A percentile compares a stretch with the other conserved stretches of the same genome.
phyloP scores from a whole-genome alignment of 2,888 invertebrate species.

The Torymus texanus region DNA sequence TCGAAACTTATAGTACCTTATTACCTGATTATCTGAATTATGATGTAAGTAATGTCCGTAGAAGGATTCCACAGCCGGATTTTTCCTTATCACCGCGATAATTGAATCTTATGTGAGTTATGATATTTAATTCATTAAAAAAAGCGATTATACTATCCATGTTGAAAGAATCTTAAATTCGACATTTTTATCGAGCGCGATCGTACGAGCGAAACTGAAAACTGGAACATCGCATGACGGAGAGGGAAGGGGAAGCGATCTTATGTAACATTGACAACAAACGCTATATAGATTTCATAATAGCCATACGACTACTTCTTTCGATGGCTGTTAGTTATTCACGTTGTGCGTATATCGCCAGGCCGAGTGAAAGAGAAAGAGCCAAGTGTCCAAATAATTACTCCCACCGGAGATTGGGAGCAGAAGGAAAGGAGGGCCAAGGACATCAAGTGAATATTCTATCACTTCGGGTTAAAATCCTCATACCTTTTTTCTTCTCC shows the following conservation, averaged over 20 bases:
- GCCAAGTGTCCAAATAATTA: conserved; percentile 1
- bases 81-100: no score
- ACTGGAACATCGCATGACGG: conserved; percentile 27
- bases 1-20: not conserved
- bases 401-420: conserved; percentile 6
- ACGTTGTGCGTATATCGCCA: not conserved
- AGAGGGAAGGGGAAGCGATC: not conserved
- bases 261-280: conserved; percentile 29
- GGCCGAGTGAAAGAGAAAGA: not conserved
- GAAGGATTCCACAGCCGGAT: no score
- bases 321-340: conserved; percentile 20
- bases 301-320: conserved; percentile 1
- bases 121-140: not conserved
- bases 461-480: conserved; percentile 6
- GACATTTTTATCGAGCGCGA: conserved; percentile 4
- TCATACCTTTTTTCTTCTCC: not conserved
- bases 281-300: conserved; percentile 18
- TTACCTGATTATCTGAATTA: not conserved
- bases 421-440: conserved; percentile 32
- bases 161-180: conserved; percentile 9
- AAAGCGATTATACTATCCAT: not conserved
- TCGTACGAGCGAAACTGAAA: conserved; percentile 7
- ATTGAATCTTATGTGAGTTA: no score
- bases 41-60: not conserved
- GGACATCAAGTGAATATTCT: conserved; percentile 28